Evolutionary conservation across 2,113 vertebrate genomes (phyloP).

Genomic region (Corythaeola cristata): DNA sequence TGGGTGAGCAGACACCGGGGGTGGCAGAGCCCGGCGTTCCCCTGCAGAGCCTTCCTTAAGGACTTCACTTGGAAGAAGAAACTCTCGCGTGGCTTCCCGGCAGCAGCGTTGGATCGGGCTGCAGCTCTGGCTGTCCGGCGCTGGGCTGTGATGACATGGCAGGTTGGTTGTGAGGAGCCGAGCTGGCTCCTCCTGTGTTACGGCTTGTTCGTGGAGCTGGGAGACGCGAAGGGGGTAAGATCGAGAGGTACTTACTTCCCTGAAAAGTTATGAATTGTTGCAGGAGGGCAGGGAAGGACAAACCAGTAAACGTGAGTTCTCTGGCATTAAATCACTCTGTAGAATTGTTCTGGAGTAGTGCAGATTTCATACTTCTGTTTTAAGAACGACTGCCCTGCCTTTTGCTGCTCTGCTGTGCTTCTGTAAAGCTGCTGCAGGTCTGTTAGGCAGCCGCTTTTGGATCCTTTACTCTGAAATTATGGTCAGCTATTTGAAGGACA

Average conservation of each 20-base stretch:
- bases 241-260: neutral
- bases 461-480: neutral
- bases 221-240: neutral
- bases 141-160: constrained; percentile 59
- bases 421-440: neutral
- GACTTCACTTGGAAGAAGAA: neutral
- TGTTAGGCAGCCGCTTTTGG: neutral
- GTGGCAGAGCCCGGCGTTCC: neutral
- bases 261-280: neutral
- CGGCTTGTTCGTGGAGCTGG: neutral
- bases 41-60: neutral
- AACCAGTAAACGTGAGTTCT: neutral
- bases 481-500: neutral
- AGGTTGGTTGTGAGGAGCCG: constrained; percentile 6
- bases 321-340: rapidly evolving
- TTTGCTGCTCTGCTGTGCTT: neutral
- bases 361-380: neutral
- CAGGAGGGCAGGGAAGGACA: neutral
- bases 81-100: neutral
- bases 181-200: neutral
- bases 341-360: neutral
- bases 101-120: neutral
- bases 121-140: neutral
- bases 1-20: neutral
- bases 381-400: neutral